These are phyloP conservation scores for Calyptomena viridis DNA, from an alignment of 2,113 vertebrate genomes.

Conservation along the genomic window DNA sequence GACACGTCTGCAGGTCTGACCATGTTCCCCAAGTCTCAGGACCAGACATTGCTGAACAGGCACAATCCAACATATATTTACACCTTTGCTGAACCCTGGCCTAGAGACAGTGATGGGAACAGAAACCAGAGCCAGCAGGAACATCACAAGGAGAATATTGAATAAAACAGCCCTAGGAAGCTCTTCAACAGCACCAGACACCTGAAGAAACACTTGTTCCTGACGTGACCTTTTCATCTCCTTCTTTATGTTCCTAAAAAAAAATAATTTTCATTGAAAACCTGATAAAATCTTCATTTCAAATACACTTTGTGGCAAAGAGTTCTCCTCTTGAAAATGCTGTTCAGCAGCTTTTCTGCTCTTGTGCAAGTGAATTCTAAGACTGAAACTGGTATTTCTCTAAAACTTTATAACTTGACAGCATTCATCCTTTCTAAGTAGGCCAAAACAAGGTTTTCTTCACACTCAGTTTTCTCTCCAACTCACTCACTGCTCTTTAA, in stretches of 20 bases:
- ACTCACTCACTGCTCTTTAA: neutral
- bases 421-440: neutral
- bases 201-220: neutral
- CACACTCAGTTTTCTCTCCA: neutral
- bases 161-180: neutral
- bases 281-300: neutral
- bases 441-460: neutral
- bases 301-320: neutral
- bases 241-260: neutral
- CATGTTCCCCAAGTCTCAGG: neutral
- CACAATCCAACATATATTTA: rapidly evolving
- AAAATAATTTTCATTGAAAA: neutral
- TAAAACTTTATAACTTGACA: neutral
- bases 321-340: neutral
- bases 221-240: neutral
- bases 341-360: neutral
- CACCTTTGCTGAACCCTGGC: neutral
- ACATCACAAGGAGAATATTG: neutral
- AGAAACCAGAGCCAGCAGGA: neutral
- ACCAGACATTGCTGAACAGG: neutral
- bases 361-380: neutral
- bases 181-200: neutral
- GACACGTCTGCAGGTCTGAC: neutral
- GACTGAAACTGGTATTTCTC: neutral
- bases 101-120: neutral